Conservation (phyloP, 2,113 vertebrate species). For the Meleagris gallopavo region DNA sequence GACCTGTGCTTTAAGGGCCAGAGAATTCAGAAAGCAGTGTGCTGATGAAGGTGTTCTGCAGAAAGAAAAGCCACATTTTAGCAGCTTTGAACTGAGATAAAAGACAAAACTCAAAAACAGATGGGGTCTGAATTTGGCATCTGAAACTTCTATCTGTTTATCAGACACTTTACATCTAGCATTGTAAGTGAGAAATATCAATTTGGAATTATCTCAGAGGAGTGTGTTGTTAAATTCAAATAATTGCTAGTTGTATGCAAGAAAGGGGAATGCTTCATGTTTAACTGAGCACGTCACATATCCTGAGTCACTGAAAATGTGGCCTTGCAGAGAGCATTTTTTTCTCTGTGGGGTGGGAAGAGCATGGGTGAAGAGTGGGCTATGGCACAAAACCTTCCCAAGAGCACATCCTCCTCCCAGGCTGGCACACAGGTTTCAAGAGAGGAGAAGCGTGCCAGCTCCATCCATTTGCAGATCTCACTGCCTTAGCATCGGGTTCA, state of each 20-base stretch:
- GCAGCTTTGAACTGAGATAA: constrained; percentile 32
- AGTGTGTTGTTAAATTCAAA: background rate
- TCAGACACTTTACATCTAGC: background rate
- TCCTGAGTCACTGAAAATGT: background rate
- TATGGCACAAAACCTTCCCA: background rate
- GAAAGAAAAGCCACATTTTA: background rate
- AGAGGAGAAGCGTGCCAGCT: background rate
- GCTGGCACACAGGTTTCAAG: background rate
- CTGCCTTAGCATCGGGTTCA: background rate
- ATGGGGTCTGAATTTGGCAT: background rate
- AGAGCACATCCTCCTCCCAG: background rate
- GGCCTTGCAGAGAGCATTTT: background rate
- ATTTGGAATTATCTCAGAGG: background rate
- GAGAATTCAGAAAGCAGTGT: background rate
- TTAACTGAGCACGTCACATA: rapidly evolving
- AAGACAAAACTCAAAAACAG: background rate
- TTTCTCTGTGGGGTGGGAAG: background rate
- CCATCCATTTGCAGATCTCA: background rate
- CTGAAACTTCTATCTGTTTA: background rate
- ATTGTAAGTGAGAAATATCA: background rate
- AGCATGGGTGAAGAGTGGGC: background rate
- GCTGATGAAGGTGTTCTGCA: background rate
- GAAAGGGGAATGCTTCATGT: background rate
- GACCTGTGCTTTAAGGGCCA: background rate
- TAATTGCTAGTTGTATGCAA: background rate